These are phyloP conservation scores for Hybognathus amarus DNA, from an alignment of 2,797 vertebrate species.

Conservation along the genomic window DNA sequence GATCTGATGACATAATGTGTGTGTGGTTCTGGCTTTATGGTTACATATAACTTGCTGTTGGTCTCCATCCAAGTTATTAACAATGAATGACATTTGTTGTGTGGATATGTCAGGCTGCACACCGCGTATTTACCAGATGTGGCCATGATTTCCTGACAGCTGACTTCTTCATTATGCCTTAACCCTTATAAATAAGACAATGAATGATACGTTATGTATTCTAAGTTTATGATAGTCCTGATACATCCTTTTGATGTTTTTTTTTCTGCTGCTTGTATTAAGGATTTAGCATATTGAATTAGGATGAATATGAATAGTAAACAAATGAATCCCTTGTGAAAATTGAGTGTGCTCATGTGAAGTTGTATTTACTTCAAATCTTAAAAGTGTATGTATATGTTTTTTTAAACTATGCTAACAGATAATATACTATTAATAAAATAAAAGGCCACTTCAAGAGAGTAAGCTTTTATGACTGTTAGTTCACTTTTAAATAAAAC, in stretches of 20 bases:
- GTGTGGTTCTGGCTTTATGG: background rate
- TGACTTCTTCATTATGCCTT: background rate
- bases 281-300: background rate
- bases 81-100: constrained; percentile 6
- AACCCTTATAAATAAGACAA: too few species aligned
- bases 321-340: background rate
- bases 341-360: background rate
- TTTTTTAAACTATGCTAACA: too few species aligned
- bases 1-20: background rate
- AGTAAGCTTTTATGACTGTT: background rate
- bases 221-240: background rate
- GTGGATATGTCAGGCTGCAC: background rate
- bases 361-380: background rate
- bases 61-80: background rate
- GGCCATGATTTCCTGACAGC: background rate
- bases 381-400: background rate
- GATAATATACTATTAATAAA: too few species aligned
- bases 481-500: too few species aligned
- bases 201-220: background rate
- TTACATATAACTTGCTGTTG: background rate
- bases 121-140: background rate
- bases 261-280: background rate
- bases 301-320: background rate
- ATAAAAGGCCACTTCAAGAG: background rate
- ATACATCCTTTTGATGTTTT: background rate